Percentiles rank a stretch among this genome's conserved stretches.
Evolutionary conservation across 2,797 vertebrate genomes (phyloP).

Genomic region (Saxicola maurus): DNA sequence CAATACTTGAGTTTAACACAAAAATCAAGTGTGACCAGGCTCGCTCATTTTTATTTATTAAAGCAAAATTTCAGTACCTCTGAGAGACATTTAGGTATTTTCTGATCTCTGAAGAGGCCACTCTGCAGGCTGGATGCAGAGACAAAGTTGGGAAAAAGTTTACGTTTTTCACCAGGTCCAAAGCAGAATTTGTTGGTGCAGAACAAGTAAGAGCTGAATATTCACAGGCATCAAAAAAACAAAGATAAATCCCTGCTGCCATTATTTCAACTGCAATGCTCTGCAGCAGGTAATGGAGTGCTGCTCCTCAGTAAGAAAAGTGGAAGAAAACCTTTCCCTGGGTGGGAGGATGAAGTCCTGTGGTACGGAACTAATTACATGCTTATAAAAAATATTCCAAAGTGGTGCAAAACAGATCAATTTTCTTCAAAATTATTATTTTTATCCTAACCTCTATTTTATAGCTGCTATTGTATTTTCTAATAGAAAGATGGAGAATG

Average conservation of each 20-base stretch:
- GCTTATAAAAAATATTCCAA: neutral
- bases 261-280: neutral
- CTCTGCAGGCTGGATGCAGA: neutral
- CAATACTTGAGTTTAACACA: neutral
- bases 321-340: neutral
- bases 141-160: accelerated
- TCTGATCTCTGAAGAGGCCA: neutral
- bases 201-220: neutral
- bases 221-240: neutral
- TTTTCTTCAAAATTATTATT: neutral
- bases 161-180: neutral
- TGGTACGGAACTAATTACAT: neutral
- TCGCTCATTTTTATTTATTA: neutral
- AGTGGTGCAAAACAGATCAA: neutral
- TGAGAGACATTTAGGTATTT: neutral
- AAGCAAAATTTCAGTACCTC: neutral
- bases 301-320: neutral
- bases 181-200: neutral
- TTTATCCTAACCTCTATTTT: neutral
- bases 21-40: neutral
- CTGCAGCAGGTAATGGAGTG: neutral
- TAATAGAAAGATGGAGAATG: neutral
- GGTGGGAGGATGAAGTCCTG: neutral
- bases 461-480: neutral
- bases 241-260: neutral